A percentile compares a stretch with the other conserved stretches of the same genome.
Evolutionary conservation across 2,888 invertebrate genomes (phyloP).

Genomic region (Tachina fera): DNA sequence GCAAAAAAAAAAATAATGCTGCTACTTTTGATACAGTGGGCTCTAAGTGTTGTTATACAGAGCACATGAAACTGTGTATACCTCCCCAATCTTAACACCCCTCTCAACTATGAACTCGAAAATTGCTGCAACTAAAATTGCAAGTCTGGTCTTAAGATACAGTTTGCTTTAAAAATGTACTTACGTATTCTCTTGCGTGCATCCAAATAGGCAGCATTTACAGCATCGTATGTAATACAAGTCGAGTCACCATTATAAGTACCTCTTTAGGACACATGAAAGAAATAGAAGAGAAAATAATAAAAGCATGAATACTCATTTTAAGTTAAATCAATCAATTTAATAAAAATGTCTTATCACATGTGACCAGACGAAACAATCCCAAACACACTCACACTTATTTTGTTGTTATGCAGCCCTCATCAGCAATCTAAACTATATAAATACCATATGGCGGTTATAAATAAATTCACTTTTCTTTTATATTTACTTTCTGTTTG

Average conservation of each 20-base stretch:
- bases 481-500: not conserved
- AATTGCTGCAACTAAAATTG: no score
- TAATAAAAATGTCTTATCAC: slow-evolving; percentile 74
- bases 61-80: no score
- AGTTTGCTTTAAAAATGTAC: slow-evolving; percentile 80
- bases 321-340: slow-evolving; percentile 16
- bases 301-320: slow-evolving; percentile 31
- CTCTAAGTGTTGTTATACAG: no score
- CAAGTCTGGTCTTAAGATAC: not conserved
- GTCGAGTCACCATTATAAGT: slow-evolving; percentile 87
- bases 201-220: slow-evolving; percentile 94
- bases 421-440: slow-evolving; percentile 18
- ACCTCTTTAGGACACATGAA: slow-evolving; percentile 75
- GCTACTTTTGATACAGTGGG: no score
- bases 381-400: not conserved
- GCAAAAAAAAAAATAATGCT: no score
- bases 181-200: slow-evolving; percentile 94
- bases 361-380: slow-evolving; percentile 74
- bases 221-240: slow-evolving; percentile 94
- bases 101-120: no score
- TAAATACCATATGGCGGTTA: slow-evolving; percentile 33
- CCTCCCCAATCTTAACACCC: no score
- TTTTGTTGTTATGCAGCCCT: not conserved
- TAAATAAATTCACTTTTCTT: not conserved
- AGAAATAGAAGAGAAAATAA: slow-evolving; percentile 44